Conservation (phyloP, 2,888 invertebrate genomes). For the Tanypteryx hageni region DNA sequence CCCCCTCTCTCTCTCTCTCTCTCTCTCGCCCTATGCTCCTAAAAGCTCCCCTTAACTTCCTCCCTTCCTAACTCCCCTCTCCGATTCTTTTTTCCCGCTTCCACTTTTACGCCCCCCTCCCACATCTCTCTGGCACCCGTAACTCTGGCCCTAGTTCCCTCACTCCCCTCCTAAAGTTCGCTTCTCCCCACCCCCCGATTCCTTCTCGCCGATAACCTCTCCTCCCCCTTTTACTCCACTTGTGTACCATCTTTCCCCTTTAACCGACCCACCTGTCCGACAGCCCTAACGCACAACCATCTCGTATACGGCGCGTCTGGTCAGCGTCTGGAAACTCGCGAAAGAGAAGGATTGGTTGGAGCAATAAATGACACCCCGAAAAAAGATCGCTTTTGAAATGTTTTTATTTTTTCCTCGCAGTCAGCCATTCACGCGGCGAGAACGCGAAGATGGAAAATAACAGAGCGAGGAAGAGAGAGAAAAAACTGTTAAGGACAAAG, state of each 20-base stretch:
- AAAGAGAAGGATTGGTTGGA: background rate
- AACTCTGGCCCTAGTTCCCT: too few relatives aligned
- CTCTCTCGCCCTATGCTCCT: background rate
- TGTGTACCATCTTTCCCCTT: conserved; percentile 1
- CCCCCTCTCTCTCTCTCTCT: conserved; percentile 1
- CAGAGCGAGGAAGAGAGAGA: too few relatives aligned
- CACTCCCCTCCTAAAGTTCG: background rate
- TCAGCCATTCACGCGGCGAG: too few relatives aligned
- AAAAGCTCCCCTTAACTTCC: background rate
- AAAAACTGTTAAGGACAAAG: background rate
- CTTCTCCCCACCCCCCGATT: background rate
- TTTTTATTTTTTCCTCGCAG: too few relatives aligned
- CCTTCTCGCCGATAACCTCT: background rate
- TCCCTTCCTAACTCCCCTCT: background rate
- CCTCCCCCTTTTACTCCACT: background rate
- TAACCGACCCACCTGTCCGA: conserved; percentile 2
- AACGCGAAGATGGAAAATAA: too few relatives aligned
- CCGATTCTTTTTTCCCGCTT: background rate
- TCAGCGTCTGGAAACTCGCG: background rate
- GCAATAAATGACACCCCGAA: background rate
- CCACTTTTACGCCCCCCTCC: background rate
- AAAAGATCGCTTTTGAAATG: too few relatives aligned
- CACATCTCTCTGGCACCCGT: background rate
- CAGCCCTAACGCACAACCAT: background rate
- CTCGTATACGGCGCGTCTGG: background rate